Base-by-base conservation (phyloP, 2,888 invertebrate genomes). In the Hipparchia sbordonii region DNA sequence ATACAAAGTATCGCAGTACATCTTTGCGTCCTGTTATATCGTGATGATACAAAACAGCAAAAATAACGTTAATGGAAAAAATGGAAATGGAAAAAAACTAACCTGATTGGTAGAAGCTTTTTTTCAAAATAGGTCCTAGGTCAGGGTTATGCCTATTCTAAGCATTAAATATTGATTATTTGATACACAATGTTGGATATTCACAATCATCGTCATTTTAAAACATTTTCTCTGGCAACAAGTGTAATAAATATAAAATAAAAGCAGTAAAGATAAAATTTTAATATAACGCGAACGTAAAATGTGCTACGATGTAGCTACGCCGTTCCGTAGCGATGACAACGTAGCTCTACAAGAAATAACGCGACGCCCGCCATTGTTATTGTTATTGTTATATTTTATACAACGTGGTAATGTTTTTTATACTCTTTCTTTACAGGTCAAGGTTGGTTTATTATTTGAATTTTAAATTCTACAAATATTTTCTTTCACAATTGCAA, bases 241-340 rank as follows among this genome's bases (percentile, higher is more conserved):
- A 65, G 48, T 59, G 56, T 63, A 63, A 70, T 46, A 70, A 56
- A 23, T 63, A 65, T 71, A 59, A 71, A 71, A 65, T 71, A 62
- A 59, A 74, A 69, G 69, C 66, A 57, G 69, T 60, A 72, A 74
- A 66, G 68, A 73, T 75, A 75, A 75, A 73, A 74, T 69, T 75
- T 75, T 66, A 72, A 73, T 74, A 74, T 70, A 48, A 68, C 73
- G 61, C 23, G 68, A 67, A 71, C 67, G 73, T 75, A 65, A 70
- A 74, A 74, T 74, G 67, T 62, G 69, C 75, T 72, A 72, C 74
- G 70, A 70, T 67, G 70, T 70, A 67, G 71, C 74, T 75, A 72
- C 71, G 71, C 65, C 68, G 48, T 67, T 66, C 67, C 71, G 71
- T 67, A 71, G 71, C 71, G 66, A 48, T 71, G 71, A 67, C 71